Evolutionary conservation across 2,797 vertebrate genomes (phyloP).

Genomic region (Xenentodon cancila): DNA sequence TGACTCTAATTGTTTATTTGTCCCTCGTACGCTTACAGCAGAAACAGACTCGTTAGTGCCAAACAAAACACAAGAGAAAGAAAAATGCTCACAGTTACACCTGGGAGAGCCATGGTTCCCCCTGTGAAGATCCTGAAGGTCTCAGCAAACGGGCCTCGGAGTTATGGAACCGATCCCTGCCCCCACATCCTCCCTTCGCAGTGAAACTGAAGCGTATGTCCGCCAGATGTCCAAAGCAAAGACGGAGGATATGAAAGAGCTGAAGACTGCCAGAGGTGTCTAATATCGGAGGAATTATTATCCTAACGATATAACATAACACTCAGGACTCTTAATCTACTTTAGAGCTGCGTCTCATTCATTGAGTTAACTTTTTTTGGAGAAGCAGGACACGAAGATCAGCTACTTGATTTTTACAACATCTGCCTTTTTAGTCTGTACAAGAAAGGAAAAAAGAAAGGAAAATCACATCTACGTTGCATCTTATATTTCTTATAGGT

Average conservation of each 20-base stretch:
- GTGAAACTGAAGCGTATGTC: constrained; percentile 70
- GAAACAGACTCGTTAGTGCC: constrained; percentile 37
- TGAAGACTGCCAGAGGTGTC: constrained; percentile 71
- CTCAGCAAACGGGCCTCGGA: constrained; percentile 52
- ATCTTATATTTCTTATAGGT: background rate
- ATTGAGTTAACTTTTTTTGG: constrained; percentile 39
- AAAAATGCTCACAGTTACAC: constrained; percentile 37
- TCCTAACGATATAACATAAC: constrained; percentile 75
- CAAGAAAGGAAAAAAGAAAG: constrained; percentile 7
- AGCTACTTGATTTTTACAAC: no score
- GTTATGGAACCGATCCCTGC: constrained; percentile 69
- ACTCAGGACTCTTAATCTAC: constrained; percentile 59
- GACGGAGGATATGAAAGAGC: constrained; percentile 61
- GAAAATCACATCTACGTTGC: background rate
- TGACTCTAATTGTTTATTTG: constrained; percentile 15
- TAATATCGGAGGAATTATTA: constrained; percentile 76
- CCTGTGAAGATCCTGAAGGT: constrained; percentile 39
- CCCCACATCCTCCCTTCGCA: constrained; percentile 63
- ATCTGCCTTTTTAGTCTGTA: no score
- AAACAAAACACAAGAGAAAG: constrained; percentile 26
- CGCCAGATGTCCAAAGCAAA: constrained; percentile 79
- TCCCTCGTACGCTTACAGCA: constrained; percentile 18
- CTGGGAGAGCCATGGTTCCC: constrained; percentile 58
- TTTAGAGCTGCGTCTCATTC: constrained; percentile 50
- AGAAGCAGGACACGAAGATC: constrained; percentile 24